Evolutionary conservation across 2,888 invertebrate species (phyloP).

Genomic region (Cephus sareptanus): DNA sequence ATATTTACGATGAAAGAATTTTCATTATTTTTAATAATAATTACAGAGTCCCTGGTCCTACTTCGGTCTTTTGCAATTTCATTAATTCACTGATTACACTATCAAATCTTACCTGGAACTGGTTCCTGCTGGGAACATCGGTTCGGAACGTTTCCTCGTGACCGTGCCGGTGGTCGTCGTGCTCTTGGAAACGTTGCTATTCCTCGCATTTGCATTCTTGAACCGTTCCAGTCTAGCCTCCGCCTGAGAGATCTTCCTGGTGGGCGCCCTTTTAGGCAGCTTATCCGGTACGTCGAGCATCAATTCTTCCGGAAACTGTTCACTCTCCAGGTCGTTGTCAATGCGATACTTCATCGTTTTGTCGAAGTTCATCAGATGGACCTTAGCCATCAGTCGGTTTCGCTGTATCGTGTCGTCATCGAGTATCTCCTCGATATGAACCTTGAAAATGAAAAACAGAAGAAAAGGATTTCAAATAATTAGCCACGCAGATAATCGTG

Average conservation of each 20-base stretch:
- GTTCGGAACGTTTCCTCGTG: constrained; percentile 50
- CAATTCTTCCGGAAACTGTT: constrained; percentile 63
- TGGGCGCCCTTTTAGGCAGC: constrained; percentile 48
- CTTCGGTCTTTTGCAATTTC: background rate
- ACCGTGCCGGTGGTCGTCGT: constrained; percentile 25
- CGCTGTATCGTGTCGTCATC: constrained; percentile 45
- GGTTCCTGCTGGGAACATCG: constrained; percentile 35
- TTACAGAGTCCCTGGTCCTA: background rate
- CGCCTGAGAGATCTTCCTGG: constrained; percentile 63
- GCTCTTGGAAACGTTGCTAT: constrained; percentile 25
- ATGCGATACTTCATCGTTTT: constrained; percentile 65
- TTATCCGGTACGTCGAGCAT: constrained; percentile 58
- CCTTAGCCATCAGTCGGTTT: constrained; percentile 49
- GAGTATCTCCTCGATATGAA: constrained; percentile 39
- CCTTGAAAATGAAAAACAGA: constrained; percentile 21
- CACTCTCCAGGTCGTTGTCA: constrained; percentile 65
- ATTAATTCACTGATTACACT: background rate
- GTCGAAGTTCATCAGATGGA: constrained; percentile 58
- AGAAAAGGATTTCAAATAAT: background rate
- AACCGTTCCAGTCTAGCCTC: constrained; percentile 51
- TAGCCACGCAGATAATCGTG: background rate
- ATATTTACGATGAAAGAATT: background rate
- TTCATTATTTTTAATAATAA: background rate
- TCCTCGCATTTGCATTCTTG: constrained; percentile 50
- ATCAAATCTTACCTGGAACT: constrained; percentile 43